A percentile compares a stretch with the other conserved stretches of the same genome.
Evolutionary conservation across 2,888 invertebrate species (phyloP).

Genomic region (Agrotis puta): DNA sequence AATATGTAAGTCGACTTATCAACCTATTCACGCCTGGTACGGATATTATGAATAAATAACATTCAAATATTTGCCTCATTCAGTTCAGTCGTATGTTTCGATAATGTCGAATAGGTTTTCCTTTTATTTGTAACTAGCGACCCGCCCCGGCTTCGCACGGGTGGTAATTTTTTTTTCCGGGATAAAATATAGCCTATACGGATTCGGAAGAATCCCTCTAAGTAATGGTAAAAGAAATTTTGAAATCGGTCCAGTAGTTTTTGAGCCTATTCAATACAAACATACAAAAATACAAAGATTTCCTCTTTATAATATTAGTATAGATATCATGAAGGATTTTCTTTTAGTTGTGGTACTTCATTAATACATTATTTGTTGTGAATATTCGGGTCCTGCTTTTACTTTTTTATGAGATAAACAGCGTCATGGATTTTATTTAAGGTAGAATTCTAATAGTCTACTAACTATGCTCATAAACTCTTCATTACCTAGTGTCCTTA

Average conservation of each 20-base stretch:
- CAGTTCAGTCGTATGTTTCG: slow-evolving; percentile 4
- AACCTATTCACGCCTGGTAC: no score
- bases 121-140: background rate
- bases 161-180: no score
- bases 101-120: slow-evolving; percentile 30
- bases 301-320: no score
- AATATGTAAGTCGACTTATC: no score
- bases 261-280: no score
- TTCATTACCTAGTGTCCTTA: background rate
- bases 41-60: background rate
- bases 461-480: background rate
- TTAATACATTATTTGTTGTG: background rate
- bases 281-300: no score
- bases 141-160: no score
- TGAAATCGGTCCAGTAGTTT: no score
- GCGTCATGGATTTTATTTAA: no score
- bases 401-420: background rate
- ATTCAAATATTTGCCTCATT: slow-evolving; percentile 26
- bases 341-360: background rate
- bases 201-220: no score
- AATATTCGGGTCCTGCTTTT: background rate
- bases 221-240: no score
- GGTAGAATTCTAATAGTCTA: background rate
- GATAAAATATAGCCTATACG: no score
- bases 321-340: slow-evolving; percentile 5